Conservation (phyloP, 2,888 invertebrate genomes). For the Drosophila heteroneura region DNA sequence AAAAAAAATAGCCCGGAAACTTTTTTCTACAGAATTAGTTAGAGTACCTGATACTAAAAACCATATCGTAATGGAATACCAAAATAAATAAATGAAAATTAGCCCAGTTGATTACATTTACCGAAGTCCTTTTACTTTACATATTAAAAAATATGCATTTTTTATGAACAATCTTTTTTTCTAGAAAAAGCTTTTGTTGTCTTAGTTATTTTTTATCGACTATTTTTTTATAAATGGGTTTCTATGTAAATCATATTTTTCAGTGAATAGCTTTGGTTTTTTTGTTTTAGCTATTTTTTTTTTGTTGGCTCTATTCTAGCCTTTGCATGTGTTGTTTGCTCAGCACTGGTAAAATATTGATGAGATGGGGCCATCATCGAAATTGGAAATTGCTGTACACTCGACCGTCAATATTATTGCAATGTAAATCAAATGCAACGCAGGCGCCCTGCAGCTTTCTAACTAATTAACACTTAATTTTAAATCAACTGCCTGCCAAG, state of each 20-base stretch:
- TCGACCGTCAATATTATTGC: conserved; percentile 24
- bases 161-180: not conserved
- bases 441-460: conserved; percentile 76
- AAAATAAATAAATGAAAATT: not conserved
- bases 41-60: not conserved
- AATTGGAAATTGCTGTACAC: conserved; percentile 46
- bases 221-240: not conserved
- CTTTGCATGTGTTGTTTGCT: conserved; percentile 6
- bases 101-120: not conserved
- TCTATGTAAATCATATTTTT: not conserved
- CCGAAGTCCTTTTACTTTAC: not conserved
- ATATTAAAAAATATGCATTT: not conserved
- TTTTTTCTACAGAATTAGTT: not conserved
- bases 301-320: not conserved
- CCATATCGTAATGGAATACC: not conserved
- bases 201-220: not conserved
- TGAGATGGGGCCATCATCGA: conserved; percentile 34
- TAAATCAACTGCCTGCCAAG: conserved; percentile 56
- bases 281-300: not conserved
- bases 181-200: not conserved
- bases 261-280: not conserved
- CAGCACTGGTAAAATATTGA: conserved; percentile 33
- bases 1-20: not conserved
- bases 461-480: conserved; percentile 82
- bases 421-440: conserved; percentile 64